A percentile compares a stretch with the other conserved stretches of the same genome.
phyloP scores from a whole-genome alignment of 2,888 invertebrate genomes.

The Ephialtes manifestator region DNA sequence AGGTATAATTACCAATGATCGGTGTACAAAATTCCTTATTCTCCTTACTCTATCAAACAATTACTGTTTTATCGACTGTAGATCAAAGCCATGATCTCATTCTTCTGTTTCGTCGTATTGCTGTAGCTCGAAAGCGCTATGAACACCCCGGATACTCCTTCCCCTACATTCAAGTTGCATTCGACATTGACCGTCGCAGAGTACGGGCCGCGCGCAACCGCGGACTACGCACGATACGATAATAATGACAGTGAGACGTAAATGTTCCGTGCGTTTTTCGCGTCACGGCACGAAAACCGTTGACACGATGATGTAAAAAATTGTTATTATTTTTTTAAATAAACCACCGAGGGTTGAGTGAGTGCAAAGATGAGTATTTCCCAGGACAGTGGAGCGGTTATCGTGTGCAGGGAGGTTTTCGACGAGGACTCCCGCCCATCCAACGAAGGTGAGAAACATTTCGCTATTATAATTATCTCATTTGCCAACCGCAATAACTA shows the following conservation, averaged over 20 bases:
- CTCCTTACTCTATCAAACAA: too few species aligned
- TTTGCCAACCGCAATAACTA: not conserved
- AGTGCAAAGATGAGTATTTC: conserved; percentile 82
- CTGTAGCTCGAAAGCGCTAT: conserved; percentile 38
- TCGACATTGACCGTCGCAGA: conserved; percentile 82
- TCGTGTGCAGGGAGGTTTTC: conserved; percentile 94
- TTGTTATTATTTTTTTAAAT: not conserved
- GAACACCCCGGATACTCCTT: conserved; percentile 64
- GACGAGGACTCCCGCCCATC: conserved; percentile 94
- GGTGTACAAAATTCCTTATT: too few species aligned
- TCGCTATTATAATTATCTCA: conserved; percentile 34
- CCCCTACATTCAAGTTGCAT: conserved; percentile 82
- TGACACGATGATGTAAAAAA: conserved; percentile 54
- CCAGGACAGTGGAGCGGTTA: conserved; percentile 86
- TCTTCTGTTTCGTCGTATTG: conserved; percentile 41
- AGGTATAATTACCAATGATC: too few species aligned
- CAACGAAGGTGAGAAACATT: conserved; percentile 88
- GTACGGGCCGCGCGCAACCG: conserved; percentile 75
- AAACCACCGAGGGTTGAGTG: not conserved
- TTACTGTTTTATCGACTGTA: not conserved
- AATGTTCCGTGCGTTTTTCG: conserved; percentile 52
- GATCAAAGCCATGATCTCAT: not conserved
- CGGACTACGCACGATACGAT: conserved; percentile 35
- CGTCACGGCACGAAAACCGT: conserved; percentile 55
- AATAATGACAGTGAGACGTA: conserved; percentile 62